A percentile compares a stretch with the other conserved stretches of the same genome.
Conservation (phyloP, 2,113 vertebrate species). For the Brachyhypopomus gauderio region DNA sequence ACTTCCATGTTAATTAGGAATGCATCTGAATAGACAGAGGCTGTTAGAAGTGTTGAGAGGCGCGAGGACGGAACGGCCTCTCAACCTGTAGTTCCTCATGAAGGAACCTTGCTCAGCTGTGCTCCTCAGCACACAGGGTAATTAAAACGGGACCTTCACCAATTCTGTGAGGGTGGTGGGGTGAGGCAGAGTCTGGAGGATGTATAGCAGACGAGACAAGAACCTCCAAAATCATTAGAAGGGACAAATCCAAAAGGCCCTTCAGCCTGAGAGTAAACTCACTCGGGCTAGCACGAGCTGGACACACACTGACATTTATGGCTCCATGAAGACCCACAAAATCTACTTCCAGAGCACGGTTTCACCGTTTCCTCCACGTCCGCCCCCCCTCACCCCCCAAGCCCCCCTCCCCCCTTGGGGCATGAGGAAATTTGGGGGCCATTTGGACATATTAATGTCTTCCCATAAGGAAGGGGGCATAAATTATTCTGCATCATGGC, state of each 20-base stretch:
- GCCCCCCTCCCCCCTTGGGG: background rate
- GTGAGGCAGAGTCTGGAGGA: constrained; percentile 35
- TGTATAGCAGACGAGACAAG: constrained; percentile 13
- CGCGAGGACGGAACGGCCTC: background rate
- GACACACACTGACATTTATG: constrained; percentile 53
- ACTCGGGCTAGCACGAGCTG: constrained; percentile 33
- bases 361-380: constrained; percentile 38
- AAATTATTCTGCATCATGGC: constrained; percentile 46
- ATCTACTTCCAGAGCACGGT: constrained; percentile 45
- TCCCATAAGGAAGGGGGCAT: constrained; percentile 37
- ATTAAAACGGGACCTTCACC: constrained; percentile 37
- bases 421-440: constrained; percentile 19
- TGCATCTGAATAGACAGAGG: constrained; percentile 24
- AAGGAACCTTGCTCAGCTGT: constrained; percentile 49
- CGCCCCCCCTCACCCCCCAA: background rate
- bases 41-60: constrained; percentile 33
- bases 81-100: constrained; percentile 55
- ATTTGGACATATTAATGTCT: constrained; percentile 52
- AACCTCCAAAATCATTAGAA: constrained; percentile 26
- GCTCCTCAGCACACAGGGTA: constrained; percentile 40
- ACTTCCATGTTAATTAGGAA: constrained; percentile 32
- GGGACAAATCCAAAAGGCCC: constrained; percentile 21
- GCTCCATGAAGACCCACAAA: constrained; percentile 54
- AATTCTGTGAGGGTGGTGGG: background rate
- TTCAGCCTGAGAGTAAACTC: background rate